Evolutionary conservation across 1,140 invertebrate genomes (phyloP), one percentile per base, ranked within the genome.

Genomic region (Caenorhabditis inopinata): DNA sequence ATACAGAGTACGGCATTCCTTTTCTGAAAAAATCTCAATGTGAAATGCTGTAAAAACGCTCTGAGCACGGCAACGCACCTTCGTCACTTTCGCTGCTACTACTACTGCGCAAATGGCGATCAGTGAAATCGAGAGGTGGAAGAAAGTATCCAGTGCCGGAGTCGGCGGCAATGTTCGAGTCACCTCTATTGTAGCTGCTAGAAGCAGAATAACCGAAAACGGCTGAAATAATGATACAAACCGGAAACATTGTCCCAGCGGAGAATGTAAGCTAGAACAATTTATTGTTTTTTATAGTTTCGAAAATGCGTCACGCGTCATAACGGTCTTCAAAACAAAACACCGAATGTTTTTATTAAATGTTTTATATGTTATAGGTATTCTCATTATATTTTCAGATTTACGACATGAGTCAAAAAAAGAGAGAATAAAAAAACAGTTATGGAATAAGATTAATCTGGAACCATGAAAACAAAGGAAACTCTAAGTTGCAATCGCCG

Each of bases 51-150:
- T 42, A 7, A 14, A 42, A 42, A 42, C 14, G 5, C 14, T 7
- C 6, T 7, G 5, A 42, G 5, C 38, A 14, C 16, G 11, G 9
- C 7, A 6, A 21, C 58, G n/a, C 42, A 68, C 58, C 42, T 18
- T 68, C 58, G 21, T 68, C 58, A 38, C 58, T 68, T 18, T 68
- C 58, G 9, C 53, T 62, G 32, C 58, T 68, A 32, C 32, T 68
- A 1, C 58, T 68, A 23, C 32, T 68, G 11, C 58, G 25, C 29
- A 9, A 21, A 18, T 68, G 58, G 0, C 38, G 38, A 42, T 42
- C 38, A 42, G 5, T 5, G 5, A 42, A 42, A 42, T 7, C 38
- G n/a, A n/a, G n/a, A n/a, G n/a, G 38, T 42, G 38, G 38, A 42
- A 42, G 38, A 7, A 7, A 42, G 5, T 42, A 42, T 42, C 14